phyloP scores from a whole-genome alignment of 2,797 vertebrate genomes.

The Calcarius lapponicus region DNA sequence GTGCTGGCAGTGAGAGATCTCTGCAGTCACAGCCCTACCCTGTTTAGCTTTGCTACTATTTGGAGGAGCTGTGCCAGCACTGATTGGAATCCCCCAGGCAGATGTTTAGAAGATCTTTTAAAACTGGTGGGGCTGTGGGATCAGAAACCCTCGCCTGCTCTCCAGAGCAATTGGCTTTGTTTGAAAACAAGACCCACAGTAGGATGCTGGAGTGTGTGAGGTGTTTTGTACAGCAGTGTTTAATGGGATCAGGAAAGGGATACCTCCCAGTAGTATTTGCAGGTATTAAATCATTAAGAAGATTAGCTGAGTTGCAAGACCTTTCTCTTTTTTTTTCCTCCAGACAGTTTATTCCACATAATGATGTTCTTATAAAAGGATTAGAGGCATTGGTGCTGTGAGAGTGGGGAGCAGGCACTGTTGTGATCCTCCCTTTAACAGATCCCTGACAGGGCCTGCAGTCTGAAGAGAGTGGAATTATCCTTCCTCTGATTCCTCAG shows the following conservation, averaged over 20 bases:
- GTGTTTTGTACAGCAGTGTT: neutral
- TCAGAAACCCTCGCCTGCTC: neutral
- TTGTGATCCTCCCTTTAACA: neutral
- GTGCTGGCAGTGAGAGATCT: constrained; percentile 46
- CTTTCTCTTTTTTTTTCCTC: neutral
- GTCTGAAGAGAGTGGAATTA: neutral
- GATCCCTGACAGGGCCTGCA: neutral
- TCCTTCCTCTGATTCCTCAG: neutral
- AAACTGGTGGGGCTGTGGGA: neutral
- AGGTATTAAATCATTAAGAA: constrained; percentile 53
- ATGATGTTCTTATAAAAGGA: neutral
- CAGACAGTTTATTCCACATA: neutral
- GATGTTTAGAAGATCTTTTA: neutral
- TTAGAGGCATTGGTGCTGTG: neutral
- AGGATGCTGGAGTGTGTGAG: constrained; percentile 14
- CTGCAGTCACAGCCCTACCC: constrained; percentile 28
- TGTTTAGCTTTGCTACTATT: constrained; percentile 59
- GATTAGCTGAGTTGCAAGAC: constrained; percentile 24
- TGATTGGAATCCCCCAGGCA: constrained; percentile 33
- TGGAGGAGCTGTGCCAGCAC: constrained; percentile 23
- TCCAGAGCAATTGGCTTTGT: neutral
- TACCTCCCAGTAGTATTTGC: neutral
- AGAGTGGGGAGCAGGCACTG: neutral
- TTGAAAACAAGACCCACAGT: neutral
- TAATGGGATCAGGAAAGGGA: constrained; percentile 24